Conservation (phyloP, 2,888 invertebrate species). For the Pterobdella sp. region DNA sequence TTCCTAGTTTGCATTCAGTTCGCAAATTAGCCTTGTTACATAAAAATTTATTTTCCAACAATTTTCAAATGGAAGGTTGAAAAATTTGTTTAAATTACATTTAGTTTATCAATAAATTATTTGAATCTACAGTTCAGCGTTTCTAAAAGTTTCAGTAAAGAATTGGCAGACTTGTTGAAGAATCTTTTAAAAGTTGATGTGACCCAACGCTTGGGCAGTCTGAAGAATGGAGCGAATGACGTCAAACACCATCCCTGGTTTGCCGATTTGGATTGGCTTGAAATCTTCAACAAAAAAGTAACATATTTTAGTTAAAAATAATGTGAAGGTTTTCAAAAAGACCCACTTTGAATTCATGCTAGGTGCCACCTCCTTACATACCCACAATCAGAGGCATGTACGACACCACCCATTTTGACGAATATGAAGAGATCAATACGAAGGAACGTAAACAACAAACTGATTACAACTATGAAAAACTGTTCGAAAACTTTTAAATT, state of each 20-base stretch:
- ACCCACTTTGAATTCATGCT: no score
- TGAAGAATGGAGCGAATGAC: constrained; percentile 94
- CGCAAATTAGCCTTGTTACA: no score
- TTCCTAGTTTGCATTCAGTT: no score
- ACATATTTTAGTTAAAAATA: not conserved
- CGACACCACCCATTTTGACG: constrained; percentile 9
- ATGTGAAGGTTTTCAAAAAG: not conserved
- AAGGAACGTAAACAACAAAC: not conserved
- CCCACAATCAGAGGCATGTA: constrained; percentile 2
- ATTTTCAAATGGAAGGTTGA: no score
- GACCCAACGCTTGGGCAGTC: constrained; percentile 91
- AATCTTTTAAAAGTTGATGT: constrained; percentile 72
- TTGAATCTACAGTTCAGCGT: constrained; percentile 5
- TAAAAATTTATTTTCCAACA: no score
- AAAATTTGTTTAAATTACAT: no score
- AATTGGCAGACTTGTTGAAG: constrained; percentile 86
- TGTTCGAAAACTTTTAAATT: not conserved
- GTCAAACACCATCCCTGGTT: constrained; percentile 98
- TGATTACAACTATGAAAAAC: not conserved
- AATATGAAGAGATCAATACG: not conserved
- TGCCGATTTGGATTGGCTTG: constrained; percentile 91
- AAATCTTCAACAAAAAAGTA: constrained; percentile 86
- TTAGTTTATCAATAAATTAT: no score
- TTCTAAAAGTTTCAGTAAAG: constrained; percentile 22
- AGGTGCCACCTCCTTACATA: not conserved